Base-by-base conservation (phyloP, 2,888 invertebrate species). In the Ligdia adustata region DNA sequence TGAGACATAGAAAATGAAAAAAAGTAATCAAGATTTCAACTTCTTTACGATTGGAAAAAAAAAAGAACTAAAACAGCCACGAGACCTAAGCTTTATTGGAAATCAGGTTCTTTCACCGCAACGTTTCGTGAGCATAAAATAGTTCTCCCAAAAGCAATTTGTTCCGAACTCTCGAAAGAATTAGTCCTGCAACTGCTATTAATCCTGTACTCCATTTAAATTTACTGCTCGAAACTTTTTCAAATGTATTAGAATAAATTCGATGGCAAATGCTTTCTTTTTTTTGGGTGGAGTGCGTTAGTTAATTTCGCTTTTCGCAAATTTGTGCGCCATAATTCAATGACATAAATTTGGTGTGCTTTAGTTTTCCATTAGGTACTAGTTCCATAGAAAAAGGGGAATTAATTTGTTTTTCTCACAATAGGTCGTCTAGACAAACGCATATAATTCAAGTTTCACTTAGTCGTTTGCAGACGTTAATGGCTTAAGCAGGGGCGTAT, bases 351-450 rank as follows among this genome's bases (percentile, higher is more conserved):
- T 79, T 66, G 58, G 64, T 69, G 68, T 64, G 70, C 74, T 79
- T 79, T 77, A 82, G 79, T 82, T 82, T 82, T 83, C 72, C 75
- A 75, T 47, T 58, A n/a, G n/a, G n/a, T n/a, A 32, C 76, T 67
- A 68, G 72, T 79, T 80, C 82, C 74, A 79, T 82, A 76, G 82
- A 71, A 64, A 46, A 27, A 77, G 75, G n/a, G 73, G 77, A 80
- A 86, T 87, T 88, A 87, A 87, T 87, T 88, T 89, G 86, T 88
- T 90, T 88, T 90, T 86, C 87, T 82, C 78, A 89, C 87, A 87
- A 89, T 84, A 76, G 84, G 63, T 67, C 73, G 89, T 90, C 89
- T 89, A 90, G 89, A 89, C 89, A 82, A 86, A 75, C 79, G 78
- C 74, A 67, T 79, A 88, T 90, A 87, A 84, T 82, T 89, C 87